Conservation (phyloP, 2,113 vertebrate species). For the Muntiacus reevesi region DNA sequence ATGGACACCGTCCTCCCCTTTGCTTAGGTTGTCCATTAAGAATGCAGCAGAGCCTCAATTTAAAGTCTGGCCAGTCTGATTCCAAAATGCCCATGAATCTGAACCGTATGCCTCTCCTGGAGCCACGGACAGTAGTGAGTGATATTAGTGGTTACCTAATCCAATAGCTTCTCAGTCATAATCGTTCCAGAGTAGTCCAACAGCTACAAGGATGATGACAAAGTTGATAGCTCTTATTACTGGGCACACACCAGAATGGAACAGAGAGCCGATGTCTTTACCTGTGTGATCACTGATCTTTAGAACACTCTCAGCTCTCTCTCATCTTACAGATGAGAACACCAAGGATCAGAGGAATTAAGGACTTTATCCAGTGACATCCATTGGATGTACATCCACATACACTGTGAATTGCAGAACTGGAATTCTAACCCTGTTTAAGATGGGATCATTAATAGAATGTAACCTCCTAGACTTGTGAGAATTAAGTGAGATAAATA, state of each 20-base stretch:
- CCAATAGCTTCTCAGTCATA: neutral
- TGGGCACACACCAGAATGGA: neutral
- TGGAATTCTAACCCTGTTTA: neutral
- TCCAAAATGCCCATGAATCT: neutral
- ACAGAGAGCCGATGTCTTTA: neutral
- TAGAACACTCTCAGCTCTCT: neutral
- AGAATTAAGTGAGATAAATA: neutral
- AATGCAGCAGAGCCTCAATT: neutral
- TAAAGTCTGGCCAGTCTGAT: neutral
- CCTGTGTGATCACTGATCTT: neutral
- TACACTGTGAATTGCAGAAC: neutral
- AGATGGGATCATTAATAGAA: neutral
- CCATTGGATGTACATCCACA: too few relatives aligned
- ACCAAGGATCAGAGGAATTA: neutral
- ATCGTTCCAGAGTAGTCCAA: neutral
- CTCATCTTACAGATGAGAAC: neutral
- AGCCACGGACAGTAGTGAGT: neutral
- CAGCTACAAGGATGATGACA: neutral
- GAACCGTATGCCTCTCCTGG: neutral
- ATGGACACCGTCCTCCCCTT: neutral
- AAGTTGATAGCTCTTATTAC: neutral
- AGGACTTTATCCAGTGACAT: neutral
- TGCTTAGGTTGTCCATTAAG: neutral
- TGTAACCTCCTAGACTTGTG: neutral
- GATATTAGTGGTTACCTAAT: neutral